Evolutionary conservation across 2,113 vertebrate species (phyloP).

Genomic region (Polypterus senegalus): DNA sequence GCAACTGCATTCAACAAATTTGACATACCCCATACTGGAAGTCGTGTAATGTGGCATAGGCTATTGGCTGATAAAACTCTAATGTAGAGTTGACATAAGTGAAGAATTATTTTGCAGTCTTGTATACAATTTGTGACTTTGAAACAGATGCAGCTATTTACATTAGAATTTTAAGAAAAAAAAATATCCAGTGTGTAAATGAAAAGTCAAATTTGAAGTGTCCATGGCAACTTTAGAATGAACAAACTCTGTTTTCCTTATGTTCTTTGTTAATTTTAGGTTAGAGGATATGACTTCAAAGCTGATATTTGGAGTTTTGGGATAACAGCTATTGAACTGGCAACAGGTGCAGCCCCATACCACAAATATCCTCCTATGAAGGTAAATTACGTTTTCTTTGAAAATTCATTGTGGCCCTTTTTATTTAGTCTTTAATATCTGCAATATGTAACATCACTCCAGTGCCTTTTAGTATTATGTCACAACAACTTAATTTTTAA

Average conservation of each 20-base stretch:
- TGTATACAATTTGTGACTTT: not conserved
- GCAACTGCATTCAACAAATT: too few relatives aligned
- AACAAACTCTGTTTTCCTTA: not conserved
- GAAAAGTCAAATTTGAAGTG: too few relatives aligned
- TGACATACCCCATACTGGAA: too few relatives aligned
- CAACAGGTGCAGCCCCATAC: slow-evolving; percentile 90
- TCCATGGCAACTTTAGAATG: too few relatives aligned
- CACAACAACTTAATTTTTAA: too few relatives aligned
- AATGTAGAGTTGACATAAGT: not conserved
- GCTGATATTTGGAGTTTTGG: slow-evolving; percentile 98
- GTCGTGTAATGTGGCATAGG: too few relatives aligned
- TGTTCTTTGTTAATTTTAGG: slow-evolving; percentile 42
- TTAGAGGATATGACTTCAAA: slow-evolving; percentile 95
- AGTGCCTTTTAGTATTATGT: not conserved
- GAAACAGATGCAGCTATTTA: too few relatives aligned
- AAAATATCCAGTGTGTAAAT: too few relatives aligned
- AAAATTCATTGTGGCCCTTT: not conserved
- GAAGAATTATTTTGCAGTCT: not conserved
- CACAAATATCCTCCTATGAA: slow-evolving; percentile 98
- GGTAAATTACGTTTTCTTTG: slow-evolving; percentile 37
- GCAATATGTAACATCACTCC: not conserved
- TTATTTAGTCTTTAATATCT: not conserved
- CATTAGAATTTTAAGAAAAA: not conserved
- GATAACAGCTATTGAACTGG: slow-evolving; percentile 95
- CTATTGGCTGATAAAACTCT: too few relatives aligned